A percentile compares a stretch with the other conserved stretches of the same genome.
These are phyloP conservation scores for Araneus ventricosus DNA, from an alignment of 1,140 invertebrate genomes.

Conservation along the genomic window DNA sequence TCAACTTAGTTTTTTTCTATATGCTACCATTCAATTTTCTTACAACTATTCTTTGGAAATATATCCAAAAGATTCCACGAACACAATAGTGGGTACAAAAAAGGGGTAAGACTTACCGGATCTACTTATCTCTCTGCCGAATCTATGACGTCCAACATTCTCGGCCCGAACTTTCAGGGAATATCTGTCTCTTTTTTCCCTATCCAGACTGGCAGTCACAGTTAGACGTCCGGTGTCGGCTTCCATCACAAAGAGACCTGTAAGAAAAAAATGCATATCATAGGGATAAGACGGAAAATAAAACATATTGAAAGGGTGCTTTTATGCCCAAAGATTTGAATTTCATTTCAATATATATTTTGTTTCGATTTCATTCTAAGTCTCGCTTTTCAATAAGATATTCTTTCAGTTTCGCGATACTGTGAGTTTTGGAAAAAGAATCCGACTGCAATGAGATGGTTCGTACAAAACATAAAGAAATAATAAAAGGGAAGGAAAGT, in stretches of 20 bases:
- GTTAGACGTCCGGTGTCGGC: conserved; percentile 77
- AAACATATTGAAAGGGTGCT: not conserved
- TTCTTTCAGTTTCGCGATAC: not conserved
- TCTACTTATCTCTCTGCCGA: conserved; percentile 68
- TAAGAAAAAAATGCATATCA: not conserved
- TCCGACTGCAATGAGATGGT: not conserved
- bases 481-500: too few species aligned
- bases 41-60: not conserved
- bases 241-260: conserved; percentile 78
- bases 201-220: conserved; percentile 78
- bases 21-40: not conserved
- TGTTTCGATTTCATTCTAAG: not conserved
- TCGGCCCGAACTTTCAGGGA: conserved; percentile 78
- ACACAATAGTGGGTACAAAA: not conserved
- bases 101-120: conserved; percentile 50
- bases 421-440: not conserved
- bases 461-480: too few species aligned
- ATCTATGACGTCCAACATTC: conserved; percentile 73
- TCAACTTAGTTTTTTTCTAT: not conserved
- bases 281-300: not conserved
- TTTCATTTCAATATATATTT: not conserved
- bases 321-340: not conserved
- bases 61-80: not conserved
- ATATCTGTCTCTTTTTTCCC: conserved; percentile 77
- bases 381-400: not conserved